Conservation (phyloP, 2,888 invertebrate genomes). For the Liopterus haemorrhoidalis region DNA sequence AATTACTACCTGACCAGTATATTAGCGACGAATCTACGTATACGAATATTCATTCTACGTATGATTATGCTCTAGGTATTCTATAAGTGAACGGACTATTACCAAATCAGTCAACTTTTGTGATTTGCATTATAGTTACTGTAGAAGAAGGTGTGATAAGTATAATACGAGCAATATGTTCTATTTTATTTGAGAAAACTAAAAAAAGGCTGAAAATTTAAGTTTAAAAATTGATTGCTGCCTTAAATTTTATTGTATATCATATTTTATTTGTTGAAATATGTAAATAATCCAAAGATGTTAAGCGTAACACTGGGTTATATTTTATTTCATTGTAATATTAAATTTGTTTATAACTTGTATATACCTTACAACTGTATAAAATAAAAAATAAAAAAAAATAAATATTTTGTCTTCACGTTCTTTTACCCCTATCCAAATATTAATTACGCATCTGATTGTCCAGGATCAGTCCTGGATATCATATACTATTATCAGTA, state of each 20-base stretch:
- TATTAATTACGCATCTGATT: too few relatives aligned
- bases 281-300: slow-evolving; percentile 24
- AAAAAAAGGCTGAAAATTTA: slow-evolving; percentile 21
- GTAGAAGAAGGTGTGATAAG: slow-evolving; percentile 12
- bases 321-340: slow-evolving; percentile 19
- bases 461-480: too few relatives aligned
- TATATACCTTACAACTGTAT: slow-evolving; percentile 21
- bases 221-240: slow-evolving; percentile 20
- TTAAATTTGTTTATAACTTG: slow-evolving; percentile 19
- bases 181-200: slow-evolving; percentile 16
- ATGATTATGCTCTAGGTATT: too few relatives aligned
- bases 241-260: slow-evolving; percentile 20
- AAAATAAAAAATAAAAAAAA: too few relatives aligned
- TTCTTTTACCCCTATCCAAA: too few relatives aligned
- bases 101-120: too few relatives aligned
- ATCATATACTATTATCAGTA: too few relatives aligned
- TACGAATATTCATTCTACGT: too few relatives aligned
- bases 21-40: too few relatives aligned
- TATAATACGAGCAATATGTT: slow-evolving; percentile 5
- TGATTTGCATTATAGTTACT: slow-evolving; percentile 15
- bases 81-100: too few relatives aligned
- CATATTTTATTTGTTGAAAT: slow-evolving; percentile 17
- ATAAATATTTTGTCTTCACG: too few relatives aligned
- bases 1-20: too few relatives aligned
- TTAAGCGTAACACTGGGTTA: slow-evolving; percentile 18